phyloP scores from a whole-genome alignment of 2,113 vertebrate genomes.

The Mustela nigripes region DNA sequence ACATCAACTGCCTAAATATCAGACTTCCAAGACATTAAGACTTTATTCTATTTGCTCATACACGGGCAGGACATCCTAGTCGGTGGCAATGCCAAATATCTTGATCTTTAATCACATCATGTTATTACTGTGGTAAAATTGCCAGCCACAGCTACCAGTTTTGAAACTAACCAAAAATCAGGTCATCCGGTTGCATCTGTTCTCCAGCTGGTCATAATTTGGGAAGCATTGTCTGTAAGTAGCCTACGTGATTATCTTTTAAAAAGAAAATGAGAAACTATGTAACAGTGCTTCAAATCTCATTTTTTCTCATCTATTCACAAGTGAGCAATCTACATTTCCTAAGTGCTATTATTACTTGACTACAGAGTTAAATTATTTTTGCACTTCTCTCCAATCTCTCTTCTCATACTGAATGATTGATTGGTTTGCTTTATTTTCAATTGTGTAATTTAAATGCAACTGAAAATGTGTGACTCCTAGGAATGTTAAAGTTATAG shows the following conservation, averaged over 20 bases:
- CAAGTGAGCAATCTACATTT: background rate
- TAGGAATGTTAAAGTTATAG: background rate
- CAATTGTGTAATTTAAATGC: background rate
- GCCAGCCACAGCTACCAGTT: background rate
- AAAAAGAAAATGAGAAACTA: constrained; percentile 22
- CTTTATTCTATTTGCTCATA: background rate
- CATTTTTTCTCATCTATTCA: constrained; percentile 27
- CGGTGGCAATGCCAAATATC: background rate
- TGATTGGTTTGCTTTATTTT: constrained; percentile 17
- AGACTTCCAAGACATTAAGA: background rate
- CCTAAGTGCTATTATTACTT: background rate
- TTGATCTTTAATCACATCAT: background rate
- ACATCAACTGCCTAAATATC: background rate
- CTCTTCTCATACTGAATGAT: constrained; percentile 35
- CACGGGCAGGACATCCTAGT: background rate
- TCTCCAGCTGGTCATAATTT: background rate
- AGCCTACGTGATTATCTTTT: background rate
- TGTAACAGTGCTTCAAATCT: background rate
- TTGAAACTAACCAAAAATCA: background rate
- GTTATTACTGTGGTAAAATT: background rate
- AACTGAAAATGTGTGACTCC: background rate
- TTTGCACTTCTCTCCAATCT: background rate
- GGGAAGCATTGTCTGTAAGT: background rate
- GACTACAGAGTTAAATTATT: constrained; percentile 1
- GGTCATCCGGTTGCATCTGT: background rate